Evolutionary conservation across 2,113 vertebrate genomes (phyloP), one percentile per base, ranked within the genome.

Genomic region (Connochaetes taurinus): DNA sequence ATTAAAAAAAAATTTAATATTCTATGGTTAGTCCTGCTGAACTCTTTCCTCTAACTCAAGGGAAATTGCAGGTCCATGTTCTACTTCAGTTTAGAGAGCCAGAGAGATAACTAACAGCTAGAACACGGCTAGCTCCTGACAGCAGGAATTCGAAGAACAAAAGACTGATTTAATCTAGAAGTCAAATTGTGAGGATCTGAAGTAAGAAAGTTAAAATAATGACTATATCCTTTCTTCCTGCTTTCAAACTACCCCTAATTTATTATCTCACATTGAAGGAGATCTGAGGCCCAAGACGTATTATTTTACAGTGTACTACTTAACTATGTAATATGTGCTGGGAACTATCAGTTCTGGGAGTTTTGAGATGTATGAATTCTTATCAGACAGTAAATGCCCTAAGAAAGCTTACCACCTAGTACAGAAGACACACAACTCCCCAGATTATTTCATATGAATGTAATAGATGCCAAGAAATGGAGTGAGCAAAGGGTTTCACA

Each of bases 131-230:
- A 89, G 25, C 45, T 94, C 4, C 14, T 10, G 5, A 53, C 43
- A 55, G 62, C 12, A 47, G 40, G 47, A 96, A 92, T 16, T 2
- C 29, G 1, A 91, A 82, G 33, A 62, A 94, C 62, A 90, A 53
- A 81, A 92, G n/a, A 58, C 16, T 52, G 53, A 90, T 60, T 87
- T 90, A 94, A 83, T 58, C 36, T 57, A 92, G 40, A 88, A 96
- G 60, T 40, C 58, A 81, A 58, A 57, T 57, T 91, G 25, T 93
- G 27, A n/a, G 94, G n/a, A 16, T 14, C 47, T 17, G 52, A 33
- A 91, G n/a, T 31, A 83, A 92, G 47, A 57, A 91, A 96, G 53
- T 58, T 80, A 95, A 90, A 88, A 58, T 67, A 88, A 93, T 33
- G 50, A 95, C 29, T 16, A 60, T 9, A 62, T 29, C 31, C 71